phyloP scores from a whole-genome alignment of 2,113 vertebrate genomes.

The Ceyx margarethae region DNA sequence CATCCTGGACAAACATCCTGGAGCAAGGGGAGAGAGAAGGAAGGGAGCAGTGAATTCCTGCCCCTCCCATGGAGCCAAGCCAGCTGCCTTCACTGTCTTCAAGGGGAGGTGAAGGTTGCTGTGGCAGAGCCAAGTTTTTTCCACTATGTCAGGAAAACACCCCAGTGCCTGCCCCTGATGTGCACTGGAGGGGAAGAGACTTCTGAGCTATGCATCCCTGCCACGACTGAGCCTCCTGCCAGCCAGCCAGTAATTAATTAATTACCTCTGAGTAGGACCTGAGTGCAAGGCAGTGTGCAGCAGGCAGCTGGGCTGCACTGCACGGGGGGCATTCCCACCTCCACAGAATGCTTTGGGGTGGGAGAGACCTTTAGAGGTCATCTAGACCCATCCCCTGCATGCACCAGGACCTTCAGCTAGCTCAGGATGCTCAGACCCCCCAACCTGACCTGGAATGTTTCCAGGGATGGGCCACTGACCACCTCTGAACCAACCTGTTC shows the following conservation, averaged over 20 bases:
- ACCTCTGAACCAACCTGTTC: background rate
- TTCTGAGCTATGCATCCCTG: background rate
- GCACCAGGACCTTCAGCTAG: background rate
- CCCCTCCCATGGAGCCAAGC: background rate
- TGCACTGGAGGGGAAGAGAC: background rate
- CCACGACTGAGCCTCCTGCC: background rate
- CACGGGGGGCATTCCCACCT: background rate
- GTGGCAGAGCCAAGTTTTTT: background rate
- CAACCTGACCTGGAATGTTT: background rate
- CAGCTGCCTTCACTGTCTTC: background rate
- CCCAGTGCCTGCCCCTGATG: background rate
- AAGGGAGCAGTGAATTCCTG: background rate
- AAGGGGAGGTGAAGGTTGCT: background rate
- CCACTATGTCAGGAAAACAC: background rate
- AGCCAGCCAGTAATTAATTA: background rate
- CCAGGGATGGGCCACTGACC: background rate
- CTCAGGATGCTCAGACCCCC: background rate
- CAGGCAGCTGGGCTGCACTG: background rate
- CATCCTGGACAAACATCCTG: background rate
- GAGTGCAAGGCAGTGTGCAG: background rate
- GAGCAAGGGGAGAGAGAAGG: background rate
- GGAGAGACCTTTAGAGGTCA: background rate
- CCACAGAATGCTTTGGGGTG: background rate
- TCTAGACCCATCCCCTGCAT: background rate
- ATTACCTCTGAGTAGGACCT: fast-evolving